Percentiles rank a stretch among this genome's conserved stretches.
Conservation (phyloP, 2,113 vertebrate species). For the Sebastes fasciatus region DNA sequence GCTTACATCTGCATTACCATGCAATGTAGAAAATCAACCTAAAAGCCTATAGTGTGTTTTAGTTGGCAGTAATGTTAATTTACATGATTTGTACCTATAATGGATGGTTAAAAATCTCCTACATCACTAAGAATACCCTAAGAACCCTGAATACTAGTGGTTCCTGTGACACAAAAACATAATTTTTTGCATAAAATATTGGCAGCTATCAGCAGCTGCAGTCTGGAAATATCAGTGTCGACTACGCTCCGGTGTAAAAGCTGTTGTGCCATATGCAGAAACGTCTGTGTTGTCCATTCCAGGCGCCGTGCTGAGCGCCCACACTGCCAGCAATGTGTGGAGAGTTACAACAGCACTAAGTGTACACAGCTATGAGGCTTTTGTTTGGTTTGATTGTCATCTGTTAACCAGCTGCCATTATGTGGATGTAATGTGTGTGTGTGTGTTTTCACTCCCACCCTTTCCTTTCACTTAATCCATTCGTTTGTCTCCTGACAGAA, state of each 20-base stretch:
- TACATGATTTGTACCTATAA: not conserved
- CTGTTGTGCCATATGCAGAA: not conserved
- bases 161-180: not conserved
- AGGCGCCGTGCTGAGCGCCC: not conserved
- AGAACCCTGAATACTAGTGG: not conserved
- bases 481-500: constrained; percentile 76
- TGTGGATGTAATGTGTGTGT: not conserved
- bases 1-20: not conserved
- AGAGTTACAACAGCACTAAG: not conserved
- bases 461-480: not conserved
- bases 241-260: not conserved
- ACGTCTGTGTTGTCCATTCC: not conserved
- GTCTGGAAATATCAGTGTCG: not conserved
- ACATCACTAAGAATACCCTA: not conserved
- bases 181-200: not conserved
- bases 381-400: constrained; percentile 12
- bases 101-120: not conserved
- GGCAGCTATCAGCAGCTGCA: not conserved
- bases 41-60: not conserved
- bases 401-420: constrained; percentile 2
- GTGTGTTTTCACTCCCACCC: not conserved
- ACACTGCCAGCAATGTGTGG: constrained; percentile 13
- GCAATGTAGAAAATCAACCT: not conserved
- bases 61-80: not conserved
- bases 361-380: not conserved